Percentiles rank a stretch among this genome's conserved stretches.
Evolutionary conservation across 2,113 vertebrate genomes (phyloP).

Genomic region (Piprites chloris): DNA sequence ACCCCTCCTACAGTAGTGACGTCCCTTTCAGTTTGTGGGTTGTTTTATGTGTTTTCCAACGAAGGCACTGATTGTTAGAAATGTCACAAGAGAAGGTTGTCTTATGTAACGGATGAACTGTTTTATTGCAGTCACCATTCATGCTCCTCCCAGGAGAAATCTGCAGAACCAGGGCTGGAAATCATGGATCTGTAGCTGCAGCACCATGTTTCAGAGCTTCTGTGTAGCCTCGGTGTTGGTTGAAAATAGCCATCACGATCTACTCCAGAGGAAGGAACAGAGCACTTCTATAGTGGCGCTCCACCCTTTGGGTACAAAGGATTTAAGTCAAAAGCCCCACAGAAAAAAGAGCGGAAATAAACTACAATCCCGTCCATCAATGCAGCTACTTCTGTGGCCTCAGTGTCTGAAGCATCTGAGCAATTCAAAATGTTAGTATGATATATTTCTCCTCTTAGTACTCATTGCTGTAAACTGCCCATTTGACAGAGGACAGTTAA

Average conservation of each 20-base stretch:
- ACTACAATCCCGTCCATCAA: background rate
- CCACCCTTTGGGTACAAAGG: background rate
- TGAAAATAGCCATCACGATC: background rate
- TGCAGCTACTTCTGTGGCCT: background rate
- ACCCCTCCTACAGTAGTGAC: background rate
- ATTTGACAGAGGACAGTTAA: background rate
- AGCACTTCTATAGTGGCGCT: background rate
- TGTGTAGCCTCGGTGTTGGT: background rate
- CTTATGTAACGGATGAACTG: background rate
- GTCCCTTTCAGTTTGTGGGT: background rate
- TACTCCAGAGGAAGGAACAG: background rate
- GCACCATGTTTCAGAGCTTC: background rate
- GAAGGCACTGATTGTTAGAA: background rate
- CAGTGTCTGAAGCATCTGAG: background rate
- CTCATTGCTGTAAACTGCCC: background rate
- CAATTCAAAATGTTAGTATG: background rate
- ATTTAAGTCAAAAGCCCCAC: background rate
- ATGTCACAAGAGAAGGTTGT: background rate
- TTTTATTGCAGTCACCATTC: background rate
- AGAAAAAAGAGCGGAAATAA: background rate
- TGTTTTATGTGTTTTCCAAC: background rate
- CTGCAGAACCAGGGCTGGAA: background rate
- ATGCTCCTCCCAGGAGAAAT: background rate
- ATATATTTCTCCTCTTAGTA: background rate
- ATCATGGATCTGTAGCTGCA: background rate